A percentile compares a stretch with the other conserved stretches of the same genome.
phyloP scores from a whole-genome alignment of 2,797 vertebrate species.

The Paratrypauchen microcephalus region DNA sequence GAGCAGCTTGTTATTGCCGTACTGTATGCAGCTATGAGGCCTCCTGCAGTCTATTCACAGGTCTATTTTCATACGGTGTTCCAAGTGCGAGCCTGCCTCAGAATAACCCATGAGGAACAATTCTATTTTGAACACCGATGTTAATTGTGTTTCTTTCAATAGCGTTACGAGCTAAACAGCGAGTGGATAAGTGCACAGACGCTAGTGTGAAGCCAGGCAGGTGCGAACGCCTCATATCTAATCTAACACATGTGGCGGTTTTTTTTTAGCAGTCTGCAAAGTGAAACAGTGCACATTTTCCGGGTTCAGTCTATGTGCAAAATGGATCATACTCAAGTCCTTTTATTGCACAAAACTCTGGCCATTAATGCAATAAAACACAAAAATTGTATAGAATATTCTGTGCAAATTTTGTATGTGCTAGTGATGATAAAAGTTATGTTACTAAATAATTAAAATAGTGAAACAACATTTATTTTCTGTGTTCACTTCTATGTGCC shows the following conservation, averaged over 20 bases:
- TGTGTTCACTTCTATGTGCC: background rate
- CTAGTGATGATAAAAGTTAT: background rate
- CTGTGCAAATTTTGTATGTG: no score
- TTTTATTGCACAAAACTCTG: background rate
- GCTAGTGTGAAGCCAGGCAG: slow-evolving; percentile 37
- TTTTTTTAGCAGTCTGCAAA: slow-evolving; percentile 13
- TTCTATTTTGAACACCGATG: slow-evolving; percentile 45
- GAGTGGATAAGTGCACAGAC: slow-evolving; percentile 2
- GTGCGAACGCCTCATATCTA: slow-evolving; percentile 32
- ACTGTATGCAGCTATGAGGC: slow-evolving; percentile 27
- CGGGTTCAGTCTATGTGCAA: background rate
- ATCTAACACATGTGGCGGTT: slow-evolving; percentile 9
- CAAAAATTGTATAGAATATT: no score
- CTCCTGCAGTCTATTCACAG: slow-evolving; percentile 23
- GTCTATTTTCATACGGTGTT: slow-evolving; percentile 33
- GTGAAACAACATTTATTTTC: no score
- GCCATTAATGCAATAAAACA: background rate
- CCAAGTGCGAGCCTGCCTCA: slow-evolving; percentile 26
- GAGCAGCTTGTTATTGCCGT: slow-evolving; percentile 33
- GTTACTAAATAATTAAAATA: no score
- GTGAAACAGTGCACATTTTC: no score
- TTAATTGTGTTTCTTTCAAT: slow-evolving; percentile 24
- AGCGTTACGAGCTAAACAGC: slow-evolving; percentile 1
- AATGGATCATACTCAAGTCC: background rate
- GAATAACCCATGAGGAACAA: slow-evolving; percentile 41